phyloP scores from a whole-genome alignment of 1,140 invertebrate species.

The Drosophila subobscura region DNA sequence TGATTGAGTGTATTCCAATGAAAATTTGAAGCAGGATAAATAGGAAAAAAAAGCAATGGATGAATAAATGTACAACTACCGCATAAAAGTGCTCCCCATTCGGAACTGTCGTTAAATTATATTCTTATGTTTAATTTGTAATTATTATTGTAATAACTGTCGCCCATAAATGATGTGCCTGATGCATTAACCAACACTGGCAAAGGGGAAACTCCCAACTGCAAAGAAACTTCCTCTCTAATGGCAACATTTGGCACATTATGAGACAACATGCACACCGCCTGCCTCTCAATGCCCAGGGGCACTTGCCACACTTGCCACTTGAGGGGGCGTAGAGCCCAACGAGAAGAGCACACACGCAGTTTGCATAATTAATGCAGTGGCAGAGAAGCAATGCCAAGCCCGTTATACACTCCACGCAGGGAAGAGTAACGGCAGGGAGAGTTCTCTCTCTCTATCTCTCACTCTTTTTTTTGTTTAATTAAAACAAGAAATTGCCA shows the following conservation, averaged over 20 bases:
- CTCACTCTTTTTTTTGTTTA: conserved; percentile 54
- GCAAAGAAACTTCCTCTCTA: conserved; percentile 26
- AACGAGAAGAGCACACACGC: conserved; percentile 38
- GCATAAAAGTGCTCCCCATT: too few relatives aligned
- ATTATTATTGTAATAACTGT: too few relatives aligned
- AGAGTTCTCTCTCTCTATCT: conserved; percentile 12
- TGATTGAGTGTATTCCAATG: too few relatives aligned
- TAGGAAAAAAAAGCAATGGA: too few relatives aligned
- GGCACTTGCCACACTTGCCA: conserved; percentile 32
- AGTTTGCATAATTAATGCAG: conserved; percentile 81
- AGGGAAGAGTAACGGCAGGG: neutral
- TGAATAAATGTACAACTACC: too few relatives aligned
- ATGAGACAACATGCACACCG: conserved; percentile 31
- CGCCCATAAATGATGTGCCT: too few relatives aligned
- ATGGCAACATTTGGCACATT: conserved; percentile 69
- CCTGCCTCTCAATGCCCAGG: conserved; percentile 7
- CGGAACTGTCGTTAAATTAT: too few relatives aligned
- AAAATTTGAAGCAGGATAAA: too few relatives aligned
- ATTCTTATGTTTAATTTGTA: too few relatives aligned
- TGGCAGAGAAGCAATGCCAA: conserved; percentile 68
- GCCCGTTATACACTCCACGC: conserved; percentile 74
- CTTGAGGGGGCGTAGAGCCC: conserved; percentile 50
- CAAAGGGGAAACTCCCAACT: neutral
- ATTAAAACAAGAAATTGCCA: conserved; percentile 81
- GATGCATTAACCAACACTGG: too few relatives aligned